phyloP scores from a whole-genome alignment of 2,888 invertebrate genomes.

The Caenorhabditis virilis region DNA sequence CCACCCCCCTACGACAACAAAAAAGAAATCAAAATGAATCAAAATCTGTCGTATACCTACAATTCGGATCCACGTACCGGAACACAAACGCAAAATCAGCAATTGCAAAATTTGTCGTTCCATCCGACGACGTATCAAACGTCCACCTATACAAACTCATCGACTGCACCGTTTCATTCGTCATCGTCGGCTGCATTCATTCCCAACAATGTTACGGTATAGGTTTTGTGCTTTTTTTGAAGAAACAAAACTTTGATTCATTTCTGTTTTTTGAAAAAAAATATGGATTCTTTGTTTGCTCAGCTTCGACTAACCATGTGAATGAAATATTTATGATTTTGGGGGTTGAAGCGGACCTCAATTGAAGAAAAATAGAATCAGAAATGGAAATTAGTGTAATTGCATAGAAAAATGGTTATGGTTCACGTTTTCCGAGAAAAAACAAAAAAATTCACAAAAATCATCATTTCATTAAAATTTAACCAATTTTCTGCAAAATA shows the following conservation, averaged over 20 bases:
- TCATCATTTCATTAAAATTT: constrained; percentile 2
- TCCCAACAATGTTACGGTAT: constrained; percentile 35
- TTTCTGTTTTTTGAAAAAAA: no score
- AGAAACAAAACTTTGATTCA: no score
- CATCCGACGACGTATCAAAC: constrained; percentile 48
- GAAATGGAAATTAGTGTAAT: no score
- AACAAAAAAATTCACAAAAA: neutral
- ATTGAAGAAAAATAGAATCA: no score
- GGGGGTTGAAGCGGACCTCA: no score
- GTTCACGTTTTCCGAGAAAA: no score
- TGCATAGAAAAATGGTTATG: no score
- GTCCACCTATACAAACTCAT: constrained; percentile 41
- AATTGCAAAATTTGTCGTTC: constrained; percentile 38
- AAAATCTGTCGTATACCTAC: constrained; percentile 46
- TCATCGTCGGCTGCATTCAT: constrained; percentile 39
- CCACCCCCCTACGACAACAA: neutral
- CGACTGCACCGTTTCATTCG: constrained; percentile 40
- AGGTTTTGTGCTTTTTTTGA: neutral
- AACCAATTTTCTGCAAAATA: neutral
- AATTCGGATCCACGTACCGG: constrained; percentile 40
- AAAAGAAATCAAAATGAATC: constrained; percentile 39
- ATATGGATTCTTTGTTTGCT: no score
- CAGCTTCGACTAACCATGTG: no score
- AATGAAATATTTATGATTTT: no score
- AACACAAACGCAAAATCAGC: constrained; percentile 38